Base-by-base conservation (phyloP, 1,140 invertebrate genomes). In the Onthophagus taurus region DNA sequence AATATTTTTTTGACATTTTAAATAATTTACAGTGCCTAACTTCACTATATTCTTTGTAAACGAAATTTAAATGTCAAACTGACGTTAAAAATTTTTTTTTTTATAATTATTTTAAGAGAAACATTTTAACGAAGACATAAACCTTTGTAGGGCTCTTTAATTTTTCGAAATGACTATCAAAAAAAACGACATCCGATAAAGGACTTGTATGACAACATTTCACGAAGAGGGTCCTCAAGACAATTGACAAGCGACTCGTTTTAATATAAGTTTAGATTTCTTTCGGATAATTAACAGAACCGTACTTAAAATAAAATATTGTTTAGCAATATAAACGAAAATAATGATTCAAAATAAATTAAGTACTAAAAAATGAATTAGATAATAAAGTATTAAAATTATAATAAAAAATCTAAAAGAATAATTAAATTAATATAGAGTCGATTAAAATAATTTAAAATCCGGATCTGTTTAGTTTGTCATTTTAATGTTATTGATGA, bases 401-500 rank as follows among this genome's bases (percentile, higher is more conserved):
- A 7, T 26, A 7, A 26, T 7, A 26, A 26, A 7, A 26, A 26
- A 7, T 7, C n/a, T 7, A 7, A 26, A 26, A 26, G 24, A 6
- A 33, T 33, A 7, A 8, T 33, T 8, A 29, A 31, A 12, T 30
- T 16, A 8, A 3, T 20, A 30, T 17, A 31, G 8, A 17, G 12
- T 31, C n/a, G 4, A 42, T 5, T 18, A 17, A 17, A 11, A 17
- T 20, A 37, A 26, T 38, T 23, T 13, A 5, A 19, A 47, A 36
- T 52, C 36, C 55, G 49, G 20, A 20, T 36, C 53, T 58, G 53
- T 23, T 13, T 21, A 18, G 14, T 46, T n/a, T 55, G 55, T 58
- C 55, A 58, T 58, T 51, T 52, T 52, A 44, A 37, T 48, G 49
- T 58, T 55, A 58, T 58, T 58, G 55, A 58, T 58, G 50, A 45